Percentiles rank a stretch among this genome's conserved stretches.
These are phyloP conservation scores for Nomada ruficornis DNA, from an alignment of 2,888 invertebrate species.

Conservation along the genomic window DNA sequence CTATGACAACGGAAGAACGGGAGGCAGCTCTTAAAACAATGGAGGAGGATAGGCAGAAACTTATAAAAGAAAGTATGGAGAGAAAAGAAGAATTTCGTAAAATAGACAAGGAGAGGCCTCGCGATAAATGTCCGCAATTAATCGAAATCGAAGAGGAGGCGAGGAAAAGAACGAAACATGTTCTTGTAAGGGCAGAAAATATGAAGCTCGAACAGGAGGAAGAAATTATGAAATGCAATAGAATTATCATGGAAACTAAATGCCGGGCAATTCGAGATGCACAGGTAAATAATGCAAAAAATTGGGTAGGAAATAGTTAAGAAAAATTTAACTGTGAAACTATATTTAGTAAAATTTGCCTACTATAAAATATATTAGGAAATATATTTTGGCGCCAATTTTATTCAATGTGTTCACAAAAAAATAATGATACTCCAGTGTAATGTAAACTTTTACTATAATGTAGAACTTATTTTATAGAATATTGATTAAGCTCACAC, in stretches of 20 bases:
- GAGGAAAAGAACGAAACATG: slow-evolving; percentile 84
- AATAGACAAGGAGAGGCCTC: slow-evolving; percentile 74
- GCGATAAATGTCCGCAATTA: slow-evolving; percentile 66
- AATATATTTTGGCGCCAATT: too few relatives aligned
- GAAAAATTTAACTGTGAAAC: neutral
- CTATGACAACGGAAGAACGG: slow-evolving; percentile 69
- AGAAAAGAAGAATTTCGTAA: slow-evolving; percentile 77
- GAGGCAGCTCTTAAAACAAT: slow-evolving; percentile 59
- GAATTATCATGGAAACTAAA: slow-evolving; percentile 92
- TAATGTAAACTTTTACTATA: neutral
- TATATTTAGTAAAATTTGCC: neutral
- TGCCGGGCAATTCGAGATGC: slow-evolving; percentile 94
- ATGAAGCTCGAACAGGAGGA: slow-evolving; percentile 87
- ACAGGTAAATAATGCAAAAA: slow-evolving; percentile 86
- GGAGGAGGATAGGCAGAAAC: slow-evolving; percentile 72
- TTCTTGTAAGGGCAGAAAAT: slow-evolving; percentile 85
- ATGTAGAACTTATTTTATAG: neutral
- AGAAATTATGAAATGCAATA: slow-evolving; percentile 90
- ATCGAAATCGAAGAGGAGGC: slow-evolving; percentile 85
- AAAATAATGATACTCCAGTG: neutral
- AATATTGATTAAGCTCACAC: neutral
- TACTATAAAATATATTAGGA: too few relatives aligned
- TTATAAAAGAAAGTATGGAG: slow-evolving; percentile 76
- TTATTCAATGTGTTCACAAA: neutral
- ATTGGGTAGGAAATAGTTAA: neutral